Conservation (phyloP, 2,113 vertebrate species). For the Megalops atlanticus region DNA sequence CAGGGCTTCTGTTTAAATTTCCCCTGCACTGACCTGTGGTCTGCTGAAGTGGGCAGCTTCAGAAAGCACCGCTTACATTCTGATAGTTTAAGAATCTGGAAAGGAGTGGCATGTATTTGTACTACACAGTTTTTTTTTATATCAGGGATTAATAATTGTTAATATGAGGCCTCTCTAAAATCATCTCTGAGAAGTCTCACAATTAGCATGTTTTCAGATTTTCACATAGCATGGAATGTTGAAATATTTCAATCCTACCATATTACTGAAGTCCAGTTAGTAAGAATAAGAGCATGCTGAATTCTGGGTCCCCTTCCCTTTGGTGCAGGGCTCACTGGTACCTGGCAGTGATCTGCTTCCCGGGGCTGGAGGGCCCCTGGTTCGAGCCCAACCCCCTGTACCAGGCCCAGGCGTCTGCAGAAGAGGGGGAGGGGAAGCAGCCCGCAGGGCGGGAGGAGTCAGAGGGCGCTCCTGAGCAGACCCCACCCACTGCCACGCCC, state of each 20-base stretch:
- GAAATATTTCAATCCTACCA: no score
- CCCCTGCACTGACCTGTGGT: not conserved
- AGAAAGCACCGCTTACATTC: not conserved
- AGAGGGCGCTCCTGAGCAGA: conserved; percentile 61
- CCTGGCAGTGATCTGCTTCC: conserved; percentile 97
- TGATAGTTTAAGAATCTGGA: not conserved
- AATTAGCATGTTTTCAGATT: not conserved
- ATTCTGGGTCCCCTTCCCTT: no score
- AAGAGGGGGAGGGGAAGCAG: conserved; percentile 55
- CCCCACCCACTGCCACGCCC: conserved; percentile 53
- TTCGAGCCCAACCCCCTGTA: conserved; percentile 82
- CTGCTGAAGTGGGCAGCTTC: not conserved
- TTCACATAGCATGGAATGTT: not conserved
- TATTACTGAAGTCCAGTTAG: no score
- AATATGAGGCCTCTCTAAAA: no score
- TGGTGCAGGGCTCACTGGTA: conserved; percentile 94
- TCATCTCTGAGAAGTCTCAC: no score
- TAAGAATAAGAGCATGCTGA: no score
- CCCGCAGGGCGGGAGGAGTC: conserved; percentile 69
- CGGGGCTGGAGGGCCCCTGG: conserved; percentile 81
- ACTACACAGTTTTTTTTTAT: conserved; percentile 20
- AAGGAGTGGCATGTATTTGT: not conserved
- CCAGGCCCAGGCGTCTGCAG: conserved; percentile 55
- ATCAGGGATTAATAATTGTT: not conserved
- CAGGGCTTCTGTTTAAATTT: not conserved